phyloP scores from a whole-genome alignment of 2,113 vertebrate genomes.

The Pseudorasbora parva region DNA sequence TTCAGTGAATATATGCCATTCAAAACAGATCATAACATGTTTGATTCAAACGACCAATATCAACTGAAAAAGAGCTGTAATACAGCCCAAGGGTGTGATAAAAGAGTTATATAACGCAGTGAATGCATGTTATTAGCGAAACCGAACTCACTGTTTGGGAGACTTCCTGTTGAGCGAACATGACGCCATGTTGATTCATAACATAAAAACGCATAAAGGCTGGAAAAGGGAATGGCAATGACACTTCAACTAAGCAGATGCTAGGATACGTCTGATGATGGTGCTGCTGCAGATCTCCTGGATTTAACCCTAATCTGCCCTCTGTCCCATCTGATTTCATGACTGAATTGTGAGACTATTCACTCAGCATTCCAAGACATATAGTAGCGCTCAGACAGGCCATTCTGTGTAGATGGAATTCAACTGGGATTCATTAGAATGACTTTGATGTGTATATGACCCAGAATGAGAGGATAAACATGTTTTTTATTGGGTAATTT shows the following conservation, averaged over 20 bases:
- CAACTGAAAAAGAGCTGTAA: background rate
- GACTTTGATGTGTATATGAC: background rate
- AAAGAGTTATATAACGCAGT: background rate
- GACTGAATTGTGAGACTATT: background rate
- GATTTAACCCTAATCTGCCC: background rate
- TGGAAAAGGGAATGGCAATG: background rate
- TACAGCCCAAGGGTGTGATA: background rate
- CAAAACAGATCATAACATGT: background rate
- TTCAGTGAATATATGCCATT: background rate
- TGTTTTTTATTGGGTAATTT: background rate
- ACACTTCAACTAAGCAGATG: slow-evolving; percentile 9
- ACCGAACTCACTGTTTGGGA: background rate
- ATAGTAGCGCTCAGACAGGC: background rate
- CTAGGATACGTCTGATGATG: background rate
- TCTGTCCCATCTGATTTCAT: background rate
- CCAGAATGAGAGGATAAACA: background rate
- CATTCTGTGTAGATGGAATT: background rate
- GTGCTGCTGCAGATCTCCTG: background rate
- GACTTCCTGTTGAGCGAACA: background rate
- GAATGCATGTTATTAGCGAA: background rate
- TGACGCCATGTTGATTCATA: background rate
- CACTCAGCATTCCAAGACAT: background rate
- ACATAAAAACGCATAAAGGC: background rate
- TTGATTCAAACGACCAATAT: background rate
- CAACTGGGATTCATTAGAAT: background rate